These are phyloP conservation scores for Acropternis orthonyx DNA, from an alignment of 2,797 vertebrate genomes.

Conservation along the genomic window DNA sequence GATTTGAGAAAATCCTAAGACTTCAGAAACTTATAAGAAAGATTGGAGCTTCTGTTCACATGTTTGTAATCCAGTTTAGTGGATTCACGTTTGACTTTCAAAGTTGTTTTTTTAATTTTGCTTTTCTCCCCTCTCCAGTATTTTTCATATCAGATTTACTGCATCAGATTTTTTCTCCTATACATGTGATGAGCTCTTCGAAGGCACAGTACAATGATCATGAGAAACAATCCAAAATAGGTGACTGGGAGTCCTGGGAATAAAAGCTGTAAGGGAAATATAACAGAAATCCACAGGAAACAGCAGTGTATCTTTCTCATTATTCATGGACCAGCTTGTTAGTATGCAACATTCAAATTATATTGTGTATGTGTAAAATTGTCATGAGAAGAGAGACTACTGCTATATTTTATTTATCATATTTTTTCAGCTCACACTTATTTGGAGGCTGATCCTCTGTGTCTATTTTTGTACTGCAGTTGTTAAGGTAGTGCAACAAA, in stretches of 20 bases:
- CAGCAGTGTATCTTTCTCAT: neutral
- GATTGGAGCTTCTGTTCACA: neutral
- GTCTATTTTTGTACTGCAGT: neutral
- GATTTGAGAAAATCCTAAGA: neutral
- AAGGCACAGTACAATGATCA: neutral
- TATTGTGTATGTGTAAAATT: neutral
- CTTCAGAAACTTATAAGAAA: neutral
- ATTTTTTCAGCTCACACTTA: neutral
- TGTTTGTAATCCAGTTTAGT: neutral
- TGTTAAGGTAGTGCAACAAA: neutral
- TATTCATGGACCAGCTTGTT: neutral
- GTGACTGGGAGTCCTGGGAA: neutral
- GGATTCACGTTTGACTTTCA: neutral
- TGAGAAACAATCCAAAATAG: neutral
- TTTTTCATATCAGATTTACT: neutral
- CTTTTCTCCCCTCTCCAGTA: accelerated
- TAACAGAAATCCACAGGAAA: neutral
- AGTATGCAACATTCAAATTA: neutral
- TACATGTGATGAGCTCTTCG: neutral
- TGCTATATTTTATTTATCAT: neutral
- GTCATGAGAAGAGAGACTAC: neutral
- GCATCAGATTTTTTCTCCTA: neutral
- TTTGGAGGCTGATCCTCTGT: neutral
- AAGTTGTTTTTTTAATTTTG: neutral
- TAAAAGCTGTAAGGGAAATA: neutral